These are phyloP conservation scores for Steromphala cineraria DNA, from an alignment of 2,888 invertebrate genomes.

Conservation along the genomic window DNA sequence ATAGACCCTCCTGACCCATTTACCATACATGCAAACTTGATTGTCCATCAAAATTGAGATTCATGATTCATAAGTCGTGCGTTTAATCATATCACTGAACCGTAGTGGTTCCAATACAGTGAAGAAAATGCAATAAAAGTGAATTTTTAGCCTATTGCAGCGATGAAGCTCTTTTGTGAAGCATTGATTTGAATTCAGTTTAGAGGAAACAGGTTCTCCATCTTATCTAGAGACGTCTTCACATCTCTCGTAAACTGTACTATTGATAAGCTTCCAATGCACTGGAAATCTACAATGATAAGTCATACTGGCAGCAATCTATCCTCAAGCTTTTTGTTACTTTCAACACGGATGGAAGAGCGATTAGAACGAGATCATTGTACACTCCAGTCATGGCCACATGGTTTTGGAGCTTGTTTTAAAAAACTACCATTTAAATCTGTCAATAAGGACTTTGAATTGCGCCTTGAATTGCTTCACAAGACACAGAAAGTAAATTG, in stretches of 20 bases:
- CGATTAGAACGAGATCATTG: slow-evolving; percentile 5
- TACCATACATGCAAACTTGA: not conserved
- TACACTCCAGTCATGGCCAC: not conserved
- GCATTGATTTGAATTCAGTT: not conserved
- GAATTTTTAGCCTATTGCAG: not conserved
- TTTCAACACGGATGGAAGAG: not conserved
- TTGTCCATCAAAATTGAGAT: not conserved
- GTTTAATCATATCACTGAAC: not conserved
- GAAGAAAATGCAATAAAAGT: not conserved
- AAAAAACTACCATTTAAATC: not conserved
- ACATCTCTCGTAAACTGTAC: not conserved
- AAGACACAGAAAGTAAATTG: not conserved
- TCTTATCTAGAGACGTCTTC: not conserved
- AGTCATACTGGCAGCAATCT: not conserved
- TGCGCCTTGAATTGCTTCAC: not conserved
- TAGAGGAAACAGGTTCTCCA: not conserved
- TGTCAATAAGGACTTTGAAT: not conserved
- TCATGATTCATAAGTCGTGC: not conserved
- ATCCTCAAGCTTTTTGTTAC: not conserved
- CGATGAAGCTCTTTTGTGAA: not conserved
- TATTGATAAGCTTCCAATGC: not conserved
- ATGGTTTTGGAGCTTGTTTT: not conserved
- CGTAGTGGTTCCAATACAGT: not conserved
- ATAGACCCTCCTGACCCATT: no score
- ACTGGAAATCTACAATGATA: not conserved